phyloP scores from a whole-genome alignment of 64 coral and sea anemone genomes.

The Dendronephthya gigantea region DNA sequence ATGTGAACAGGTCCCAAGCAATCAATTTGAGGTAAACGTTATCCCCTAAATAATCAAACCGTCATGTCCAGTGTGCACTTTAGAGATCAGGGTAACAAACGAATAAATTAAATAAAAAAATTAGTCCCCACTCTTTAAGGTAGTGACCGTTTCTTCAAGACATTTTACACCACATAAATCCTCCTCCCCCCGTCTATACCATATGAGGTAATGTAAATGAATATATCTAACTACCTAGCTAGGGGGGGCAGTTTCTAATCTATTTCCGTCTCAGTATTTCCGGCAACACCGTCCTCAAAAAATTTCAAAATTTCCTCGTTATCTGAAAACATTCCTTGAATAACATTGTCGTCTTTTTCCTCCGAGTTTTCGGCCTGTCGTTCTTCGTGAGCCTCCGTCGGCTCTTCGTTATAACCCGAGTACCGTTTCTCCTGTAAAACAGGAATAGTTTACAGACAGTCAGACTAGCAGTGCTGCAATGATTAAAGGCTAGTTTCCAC shows the following conservation, averaged over 20 bases:
- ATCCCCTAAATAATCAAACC: too few species aligned
- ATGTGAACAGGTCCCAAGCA: too few species aligned
- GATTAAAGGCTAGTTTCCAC: too few species aligned
- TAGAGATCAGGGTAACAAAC: not conserved
- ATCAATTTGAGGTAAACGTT: too few species aligned
- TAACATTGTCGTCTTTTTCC: slow-evolving; percentile 56
- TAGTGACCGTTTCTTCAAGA: not conserved
- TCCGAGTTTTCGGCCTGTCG: slow-evolving; percentile 1
- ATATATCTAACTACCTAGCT: not conserved
- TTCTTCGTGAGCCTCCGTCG: slow-evolving; percentile 20
- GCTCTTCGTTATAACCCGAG: slow-evolving; percentile 34
- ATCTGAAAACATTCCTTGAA: slow-evolving; percentile 76
- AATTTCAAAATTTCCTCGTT: slow-evolving; percentile 84
- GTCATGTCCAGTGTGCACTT: too few species aligned
- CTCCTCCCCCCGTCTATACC: not conserved
- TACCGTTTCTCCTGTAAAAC: not conserved
- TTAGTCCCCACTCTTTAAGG: not conserved
- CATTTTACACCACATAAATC: not conserved
- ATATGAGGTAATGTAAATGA: not conserved
- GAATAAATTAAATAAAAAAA: not conserved
- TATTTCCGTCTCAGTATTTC: slow-evolving; percentile 21
- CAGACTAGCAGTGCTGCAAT: too few species aligned
- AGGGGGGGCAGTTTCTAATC: slow-evolving; percentile 40
- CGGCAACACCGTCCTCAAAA: slow-evolving; percentile 29
- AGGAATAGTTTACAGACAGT: too few species aligned